phyloP scores from a whole-genome alignment of 2,113 vertebrate genomes.

The Mirounga angustirostris region DNA sequence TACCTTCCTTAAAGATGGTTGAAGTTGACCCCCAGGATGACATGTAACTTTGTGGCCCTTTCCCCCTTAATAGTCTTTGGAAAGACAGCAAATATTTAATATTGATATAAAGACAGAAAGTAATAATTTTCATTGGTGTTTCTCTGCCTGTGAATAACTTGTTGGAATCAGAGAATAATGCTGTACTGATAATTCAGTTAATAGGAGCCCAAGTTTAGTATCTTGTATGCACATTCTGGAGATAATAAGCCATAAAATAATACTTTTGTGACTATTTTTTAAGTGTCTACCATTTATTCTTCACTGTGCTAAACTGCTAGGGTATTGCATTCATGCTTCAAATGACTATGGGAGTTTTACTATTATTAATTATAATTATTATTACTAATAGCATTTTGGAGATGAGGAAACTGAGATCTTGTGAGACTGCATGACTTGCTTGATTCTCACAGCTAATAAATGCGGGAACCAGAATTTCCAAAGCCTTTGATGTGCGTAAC shows the following conservation, averaged over 20 bases:
- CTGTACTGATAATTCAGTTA: background rate
- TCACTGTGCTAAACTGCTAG: background rate
- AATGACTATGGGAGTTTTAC: background rate
- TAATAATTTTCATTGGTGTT: background rate
- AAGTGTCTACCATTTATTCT: background rate
- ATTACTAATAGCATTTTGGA: constrained; percentile 14
- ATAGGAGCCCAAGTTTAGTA: background rate
- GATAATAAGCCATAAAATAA: constrained; percentile 8
- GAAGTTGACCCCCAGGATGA: background rate
- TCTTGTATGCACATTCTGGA: constrained; percentile 5
- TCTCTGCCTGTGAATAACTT: constrained; percentile 61
- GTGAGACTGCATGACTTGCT: background rate
- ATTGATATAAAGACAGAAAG: background rate
- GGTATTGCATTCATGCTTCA: background rate
- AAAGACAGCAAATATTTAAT: constrained; percentile 14
- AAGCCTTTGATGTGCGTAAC: background rate
- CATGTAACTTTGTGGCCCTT: background rate
- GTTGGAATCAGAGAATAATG: background rate
- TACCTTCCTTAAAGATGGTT: constrained; percentile 4
- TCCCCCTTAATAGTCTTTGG: background rate
- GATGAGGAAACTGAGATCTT: constrained; percentile 44
- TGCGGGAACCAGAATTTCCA: background rate
- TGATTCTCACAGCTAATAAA: background rate
- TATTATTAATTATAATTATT: constrained; percentile 21
- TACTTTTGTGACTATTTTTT: background rate